phyloP scores from a whole-genome alignment of 2,113 vertebrate genomes.

The Datnioides undecimradiatus region DNA sequence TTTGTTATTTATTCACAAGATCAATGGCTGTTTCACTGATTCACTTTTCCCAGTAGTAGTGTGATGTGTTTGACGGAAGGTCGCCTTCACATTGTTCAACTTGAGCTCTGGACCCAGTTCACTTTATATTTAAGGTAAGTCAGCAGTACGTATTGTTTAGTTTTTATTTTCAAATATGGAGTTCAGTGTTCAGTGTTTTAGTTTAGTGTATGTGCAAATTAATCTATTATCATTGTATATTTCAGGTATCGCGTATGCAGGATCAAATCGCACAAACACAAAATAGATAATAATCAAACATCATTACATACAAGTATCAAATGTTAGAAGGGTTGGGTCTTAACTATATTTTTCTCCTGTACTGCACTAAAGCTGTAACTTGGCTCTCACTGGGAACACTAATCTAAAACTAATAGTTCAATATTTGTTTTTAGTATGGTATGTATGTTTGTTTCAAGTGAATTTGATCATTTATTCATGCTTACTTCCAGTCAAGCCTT shows the following conservation, averaged over 20 bases:
- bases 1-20: too few relatives aligned
- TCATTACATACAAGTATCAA: not conserved
- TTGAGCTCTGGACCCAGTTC: not conserved
- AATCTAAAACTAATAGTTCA: not conserved
- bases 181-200: too few relatives aligned
- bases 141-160: not conserved
- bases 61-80: not conserved
- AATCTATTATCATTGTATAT: too few relatives aligned
- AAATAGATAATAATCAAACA: not conserved
- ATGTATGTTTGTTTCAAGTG: not conserved
- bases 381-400: not conserved
- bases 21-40: not conserved
- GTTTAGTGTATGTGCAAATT: too few relatives aligned
- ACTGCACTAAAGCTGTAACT: not conserved
- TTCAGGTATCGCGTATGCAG: too few relatives aligned
- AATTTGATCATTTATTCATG: slow-evolving; percentile 8
- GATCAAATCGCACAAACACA: too few relatives aligned
- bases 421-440: not conserved
- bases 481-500: not conserved
- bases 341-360: not conserved
- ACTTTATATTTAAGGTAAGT: not conserved
- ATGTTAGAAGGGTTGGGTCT: not conserved
- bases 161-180: not conserved
- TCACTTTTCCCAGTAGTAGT: not conserved
- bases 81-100: not conserved